Percentiles rank a stretch among this genome's conserved stretches.
phyloP scores from a whole-genome alignment of 2,113 vertebrate genomes.

The Saimiri boliviensis region DNA sequence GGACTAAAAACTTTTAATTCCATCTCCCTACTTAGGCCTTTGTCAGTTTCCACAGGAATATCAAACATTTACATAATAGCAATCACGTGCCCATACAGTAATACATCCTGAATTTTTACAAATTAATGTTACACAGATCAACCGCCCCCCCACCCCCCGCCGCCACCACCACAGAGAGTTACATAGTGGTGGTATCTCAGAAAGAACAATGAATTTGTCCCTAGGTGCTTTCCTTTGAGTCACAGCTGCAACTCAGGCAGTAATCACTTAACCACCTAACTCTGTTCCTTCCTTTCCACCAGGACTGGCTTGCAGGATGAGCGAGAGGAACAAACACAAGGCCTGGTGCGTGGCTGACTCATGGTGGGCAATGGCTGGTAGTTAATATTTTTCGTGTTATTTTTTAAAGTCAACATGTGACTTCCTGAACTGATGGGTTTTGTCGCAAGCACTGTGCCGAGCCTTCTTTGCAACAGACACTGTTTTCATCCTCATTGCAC shows the following conservation, averaged over 20 bases:
- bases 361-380: background rate
- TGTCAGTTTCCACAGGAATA: background rate
- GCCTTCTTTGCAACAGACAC: background rate
- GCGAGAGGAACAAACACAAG: background rate
- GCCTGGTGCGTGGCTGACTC: background rate
- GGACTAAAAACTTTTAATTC: background rate
- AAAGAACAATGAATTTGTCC: background rate
- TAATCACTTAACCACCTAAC: background rate
- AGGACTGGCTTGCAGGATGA: background rate
- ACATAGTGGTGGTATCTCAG: background rate
- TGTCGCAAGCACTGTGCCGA: background rate
- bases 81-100: background rate
- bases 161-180: background rate
- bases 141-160: background rate
- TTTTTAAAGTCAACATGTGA: background rate
- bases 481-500: background rate
- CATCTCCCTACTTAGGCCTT: background rate
- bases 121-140: background rate
- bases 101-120: background rate
- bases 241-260: background rate
- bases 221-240: background rate
- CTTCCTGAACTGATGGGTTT: background rate
- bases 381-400: background rate
- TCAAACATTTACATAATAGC: background rate
- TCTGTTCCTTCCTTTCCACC: background rate